Percentiles rank a stretch among this genome's conserved stretches.
Evolutionary conservation across 1,140 invertebrate species (phyloP).

Genomic region (Lasaia peninsularis): DNA sequence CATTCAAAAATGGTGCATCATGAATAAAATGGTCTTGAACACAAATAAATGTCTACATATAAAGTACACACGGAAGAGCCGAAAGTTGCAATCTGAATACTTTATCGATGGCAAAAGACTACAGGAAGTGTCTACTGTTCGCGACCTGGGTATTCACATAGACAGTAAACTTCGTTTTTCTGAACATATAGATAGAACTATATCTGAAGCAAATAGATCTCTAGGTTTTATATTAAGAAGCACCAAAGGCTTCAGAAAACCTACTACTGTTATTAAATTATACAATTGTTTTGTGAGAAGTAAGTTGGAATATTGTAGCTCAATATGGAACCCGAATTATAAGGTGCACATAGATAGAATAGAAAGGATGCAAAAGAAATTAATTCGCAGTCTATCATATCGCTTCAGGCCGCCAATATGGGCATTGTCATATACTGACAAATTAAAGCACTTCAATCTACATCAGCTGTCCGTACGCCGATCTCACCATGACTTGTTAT

Average conservation of each 20-base stretch:
- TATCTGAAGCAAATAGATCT: slow-evolving; percentile 9
- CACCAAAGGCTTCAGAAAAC: slow-evolving; percentile 19
- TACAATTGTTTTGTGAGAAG: slow-evolving; percentile 19
- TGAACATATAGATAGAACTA: background rate
- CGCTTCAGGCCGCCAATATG: slow-evolving; percentile 5
- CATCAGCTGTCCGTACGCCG: slow-evolving; percentile 2
- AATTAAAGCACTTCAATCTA: slow-evolving; percentile 9
- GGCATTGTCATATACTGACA: slow-evolving; percentile 1
- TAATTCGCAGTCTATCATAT: slow-evolving; percentile 13
- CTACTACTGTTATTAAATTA: slow-evolving; percentile 10
- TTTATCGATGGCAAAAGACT: no score
- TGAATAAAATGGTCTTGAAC: slow-evolving; percentile 15
- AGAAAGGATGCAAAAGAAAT: slow-evolving; percentile 14
- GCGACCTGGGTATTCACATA: slow-evolving; percentile 15
- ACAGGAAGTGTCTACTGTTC: no score
- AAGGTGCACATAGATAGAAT: slow-evolving; percentile 18
- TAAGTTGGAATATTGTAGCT: slow-evolving; percentile 17
- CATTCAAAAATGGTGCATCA: slow-evolving; percentile 9
- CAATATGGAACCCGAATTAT: slow-evolving; percentile 16
- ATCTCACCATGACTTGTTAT: slow-evolving; percentile 11
- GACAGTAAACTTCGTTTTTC: slow-evolving; percentile 13
- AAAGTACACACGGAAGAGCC: background rate
- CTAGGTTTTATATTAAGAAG: slow-evolving; percentile 21
- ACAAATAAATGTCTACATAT: no score
- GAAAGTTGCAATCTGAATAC: slow-evolving; percentile 11